Evolutionary conservation across 2,888 invertebrate genomes (phyloP).

Genomic region (Lithophane leautieri): DNA sequence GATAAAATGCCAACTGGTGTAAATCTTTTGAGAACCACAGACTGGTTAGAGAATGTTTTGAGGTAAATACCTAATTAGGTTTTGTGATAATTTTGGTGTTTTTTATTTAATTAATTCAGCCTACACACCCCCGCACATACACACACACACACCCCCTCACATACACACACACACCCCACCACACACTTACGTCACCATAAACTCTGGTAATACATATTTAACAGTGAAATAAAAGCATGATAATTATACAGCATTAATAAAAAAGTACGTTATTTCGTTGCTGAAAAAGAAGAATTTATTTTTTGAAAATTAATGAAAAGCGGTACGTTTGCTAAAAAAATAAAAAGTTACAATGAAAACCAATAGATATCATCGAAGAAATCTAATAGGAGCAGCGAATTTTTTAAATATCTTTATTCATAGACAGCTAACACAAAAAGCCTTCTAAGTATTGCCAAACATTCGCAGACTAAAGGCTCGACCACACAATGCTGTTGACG

Average conservation of each 20-base stretch:
- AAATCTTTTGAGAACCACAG: slow-evolving; percentile 54
- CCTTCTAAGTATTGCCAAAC: slow-evolving; percentile 9
- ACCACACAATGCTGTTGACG: not conserved
- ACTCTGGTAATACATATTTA: not conserved
- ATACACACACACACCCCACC: no score
- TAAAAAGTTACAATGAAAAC: slow-evolving; percentile 11
- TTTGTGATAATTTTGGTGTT: not conserved
- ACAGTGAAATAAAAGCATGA: not conserved
- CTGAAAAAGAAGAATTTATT: not conserved
- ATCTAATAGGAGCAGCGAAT: not conserved
- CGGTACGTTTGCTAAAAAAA: not conserved
- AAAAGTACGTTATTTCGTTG: not conserved
- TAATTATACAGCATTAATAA: not conserved
- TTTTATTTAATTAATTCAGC: not conserved
- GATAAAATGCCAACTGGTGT: slow-evolving; percentile 54
- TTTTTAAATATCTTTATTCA: slow-evolving; percentile 33
- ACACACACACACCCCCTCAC: no score
- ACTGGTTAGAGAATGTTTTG: slow-evolving; percentile 25
- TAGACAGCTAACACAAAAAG: slow-evolving; percentile 25
- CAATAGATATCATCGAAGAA: slow-evolving; percentile 10
- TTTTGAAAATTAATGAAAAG: not conserved
- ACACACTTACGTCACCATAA: not conserved
- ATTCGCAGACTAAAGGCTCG: slow-evolving; percentile 16
- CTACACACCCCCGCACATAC: no score
- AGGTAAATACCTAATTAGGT: not conserved